Conservation (phyloP, 2,888 invertebrate species). For the Pachymerium ferrugineum region DNA sequence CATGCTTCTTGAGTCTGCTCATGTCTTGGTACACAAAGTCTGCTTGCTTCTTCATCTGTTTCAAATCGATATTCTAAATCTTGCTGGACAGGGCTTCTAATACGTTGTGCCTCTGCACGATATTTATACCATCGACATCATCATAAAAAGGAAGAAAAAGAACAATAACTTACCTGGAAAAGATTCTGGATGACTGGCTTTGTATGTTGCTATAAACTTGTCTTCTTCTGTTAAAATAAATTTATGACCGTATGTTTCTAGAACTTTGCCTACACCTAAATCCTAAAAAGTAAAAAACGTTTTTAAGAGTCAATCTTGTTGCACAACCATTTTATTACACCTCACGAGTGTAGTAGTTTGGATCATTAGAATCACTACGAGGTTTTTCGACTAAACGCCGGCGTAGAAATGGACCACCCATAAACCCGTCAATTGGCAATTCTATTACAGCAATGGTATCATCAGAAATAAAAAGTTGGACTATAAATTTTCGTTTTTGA, state of each 20-base stretch:
- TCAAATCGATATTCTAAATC: not conserved
- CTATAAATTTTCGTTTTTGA: conserved; percentile 63
- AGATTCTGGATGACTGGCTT: not conserved
- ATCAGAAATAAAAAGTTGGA: conserved; percentile 69
- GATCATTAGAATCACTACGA: conserved; percentile 61
- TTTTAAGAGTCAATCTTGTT: not conserved
- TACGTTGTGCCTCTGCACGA: not conserved
- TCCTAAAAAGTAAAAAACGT: conserved; percentile 48
- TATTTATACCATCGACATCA: too few species aligned
- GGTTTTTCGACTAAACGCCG: conserved; percentile 63
- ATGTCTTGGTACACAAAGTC: not conserved
- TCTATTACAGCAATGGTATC: conserved; percentile 70
- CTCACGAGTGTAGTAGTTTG: conserved; percentile 65
- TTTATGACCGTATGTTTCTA: conserved; percentile 67
- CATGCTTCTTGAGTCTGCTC: not conserved
- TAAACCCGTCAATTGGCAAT: conserved; percentile 62
- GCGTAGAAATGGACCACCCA: conserved; percentile 69
- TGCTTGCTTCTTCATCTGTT: not conserved
- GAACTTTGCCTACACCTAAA: conserved; percentile 68
- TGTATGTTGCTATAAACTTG: conserved; percentile 57
- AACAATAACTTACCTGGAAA: not conserved
- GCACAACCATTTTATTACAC: not conserved
- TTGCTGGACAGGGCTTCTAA: not conserved
- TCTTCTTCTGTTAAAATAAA: conserved; percentile 73
- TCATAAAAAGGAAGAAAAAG: not conserved